phyloP scores from a whole-genome alignment of 1,140 invertebrate genomes.

The Pseudomyrmex concolor region DNA sequence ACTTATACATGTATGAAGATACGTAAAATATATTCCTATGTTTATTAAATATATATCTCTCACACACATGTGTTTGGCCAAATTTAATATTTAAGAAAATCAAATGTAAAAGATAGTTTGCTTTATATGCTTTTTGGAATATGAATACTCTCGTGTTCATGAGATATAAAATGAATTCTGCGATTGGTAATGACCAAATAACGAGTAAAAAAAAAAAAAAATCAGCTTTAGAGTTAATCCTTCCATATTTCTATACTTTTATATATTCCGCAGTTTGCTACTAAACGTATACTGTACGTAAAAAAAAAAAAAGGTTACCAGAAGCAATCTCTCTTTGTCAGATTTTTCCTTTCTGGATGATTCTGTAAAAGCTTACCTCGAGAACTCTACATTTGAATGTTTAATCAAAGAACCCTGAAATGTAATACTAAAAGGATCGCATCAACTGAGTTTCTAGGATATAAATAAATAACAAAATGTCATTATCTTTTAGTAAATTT shows the following conservation, averaged over 20 bases:
- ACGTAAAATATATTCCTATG: too few relatives aligned
- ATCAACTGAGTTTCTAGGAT: not conserved
- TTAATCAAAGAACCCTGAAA: not conserved
- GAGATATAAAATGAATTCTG: conserved; percentile 10
- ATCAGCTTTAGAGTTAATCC: not conserved
- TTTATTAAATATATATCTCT: too few relatives aligned
- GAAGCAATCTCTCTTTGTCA: not conserved
- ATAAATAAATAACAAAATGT: not conserved
- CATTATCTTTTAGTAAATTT: not conserved
- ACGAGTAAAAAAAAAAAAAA: conserved; percentile 31
- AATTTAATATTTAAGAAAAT: too few relatives aligned
- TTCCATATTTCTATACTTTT: not conserved
- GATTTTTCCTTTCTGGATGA: not conserved
- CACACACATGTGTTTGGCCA: too few relatives aligned
- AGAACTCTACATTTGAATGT: too few relatives aligned
- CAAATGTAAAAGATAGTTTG: too few relatives aligned
- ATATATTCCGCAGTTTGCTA: not conserved
- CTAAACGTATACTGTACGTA: not conserved
- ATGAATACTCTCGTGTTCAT: not conserved
- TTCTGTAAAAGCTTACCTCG: not conserved
- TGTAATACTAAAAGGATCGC: not conserved
- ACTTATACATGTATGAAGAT: too few relatives aligned
- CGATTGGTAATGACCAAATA: conserved; percentile 23
- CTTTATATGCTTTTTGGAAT: not conserved
- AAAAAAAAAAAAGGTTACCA: not conserved